These are phyloP conservation scores for Monoplex corrugatus DNA, from an alignment of 2,888 invertebrate species.

Conservation along the genomic window DNA sequence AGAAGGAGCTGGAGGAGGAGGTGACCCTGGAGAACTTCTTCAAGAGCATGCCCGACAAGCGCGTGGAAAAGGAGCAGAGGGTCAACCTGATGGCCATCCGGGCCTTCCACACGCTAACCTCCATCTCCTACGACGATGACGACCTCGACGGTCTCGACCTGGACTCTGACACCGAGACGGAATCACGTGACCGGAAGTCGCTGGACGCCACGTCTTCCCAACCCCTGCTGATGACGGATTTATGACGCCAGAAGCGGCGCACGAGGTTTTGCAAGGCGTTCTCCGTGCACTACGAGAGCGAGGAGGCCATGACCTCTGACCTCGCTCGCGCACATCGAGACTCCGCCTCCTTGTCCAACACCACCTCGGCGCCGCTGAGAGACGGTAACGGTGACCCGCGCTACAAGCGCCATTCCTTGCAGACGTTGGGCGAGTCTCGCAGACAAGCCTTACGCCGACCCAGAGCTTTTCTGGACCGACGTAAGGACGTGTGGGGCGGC, in stretches of 20 bases:
- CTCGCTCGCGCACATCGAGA: not conserved
- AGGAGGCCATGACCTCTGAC: not conserved
- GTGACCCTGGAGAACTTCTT: constrained; percentile 73
- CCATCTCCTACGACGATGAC: constrained; percentile 66
- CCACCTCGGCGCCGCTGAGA: constrained; percentile 23
- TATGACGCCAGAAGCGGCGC: constrained; percentile 53
- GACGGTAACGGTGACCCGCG: not conserved
- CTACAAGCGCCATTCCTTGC: constrained; percentile 32
- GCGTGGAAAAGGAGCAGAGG: constrained; percentile 68
- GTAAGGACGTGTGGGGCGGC: constrained; percentile 20
- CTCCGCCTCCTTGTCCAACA: not conserved
- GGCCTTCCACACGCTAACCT: constrained; percentile 76
- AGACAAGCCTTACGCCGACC: not conserved
- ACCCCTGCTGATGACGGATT: constrained; percentile 54
- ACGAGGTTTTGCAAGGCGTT: constrained; percentile 50
- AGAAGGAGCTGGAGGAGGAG: constrained; percentile 73
- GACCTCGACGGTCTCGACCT: constrained; percentile 54
- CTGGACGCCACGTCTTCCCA: constrained; percentile 36
- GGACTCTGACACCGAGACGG: constrained; percentile 11
- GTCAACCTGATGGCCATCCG: constrained; percentile 76
- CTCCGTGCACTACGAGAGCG: constrained; percentile 48
- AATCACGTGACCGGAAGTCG: not conserved
- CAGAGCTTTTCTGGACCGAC: not conserved
- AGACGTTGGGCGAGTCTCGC: constrained; percentile 13
- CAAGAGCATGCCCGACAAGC: constrained; percentile 70